Conservation (phyloP, 92 coral and sea anemone species). For the Epizoanthus stellaris region DNA sequence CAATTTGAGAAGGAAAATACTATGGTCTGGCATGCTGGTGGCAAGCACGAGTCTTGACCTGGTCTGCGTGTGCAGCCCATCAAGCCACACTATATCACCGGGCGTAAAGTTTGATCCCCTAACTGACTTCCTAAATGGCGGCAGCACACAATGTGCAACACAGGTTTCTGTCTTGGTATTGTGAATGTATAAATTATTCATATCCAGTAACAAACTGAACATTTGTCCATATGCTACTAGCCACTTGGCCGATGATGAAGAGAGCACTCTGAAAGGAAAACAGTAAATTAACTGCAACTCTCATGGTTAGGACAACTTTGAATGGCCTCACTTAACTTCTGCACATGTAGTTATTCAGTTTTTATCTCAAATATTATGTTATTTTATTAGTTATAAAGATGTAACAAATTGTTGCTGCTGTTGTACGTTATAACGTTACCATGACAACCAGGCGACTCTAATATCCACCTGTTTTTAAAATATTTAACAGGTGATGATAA, state of each 20-base stretch:
- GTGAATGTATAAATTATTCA: constrained; percentile 69
- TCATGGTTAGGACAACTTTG: no score
- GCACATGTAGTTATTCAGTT: no score
- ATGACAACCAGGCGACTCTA: no score
- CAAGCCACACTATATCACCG: constrained; percentile 76
- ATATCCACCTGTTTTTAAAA: no score
- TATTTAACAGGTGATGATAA: no score
- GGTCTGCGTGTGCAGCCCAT: constrained; percentile 53
- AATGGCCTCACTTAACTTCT: no score
- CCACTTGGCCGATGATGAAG: constrained; percentile 77
- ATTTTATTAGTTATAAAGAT: no score
- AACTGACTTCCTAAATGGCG: constrained; percentile 78
- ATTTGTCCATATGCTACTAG: constrained; percentile 87
- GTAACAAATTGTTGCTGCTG: no score
- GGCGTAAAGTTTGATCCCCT: constrained; percentile 88
- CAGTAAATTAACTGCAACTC: not conserved
- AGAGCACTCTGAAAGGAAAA: constrained; percentile 68
- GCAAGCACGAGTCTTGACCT: constrained; percentile 70
- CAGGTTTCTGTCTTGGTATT: constrained; percentile 76
- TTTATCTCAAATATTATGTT: no score
- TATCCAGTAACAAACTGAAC: constrained; percentile 79
- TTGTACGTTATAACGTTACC: no score
- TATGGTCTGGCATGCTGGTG: constrained; percentile 92
- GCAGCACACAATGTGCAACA: constrained; percentile 71
- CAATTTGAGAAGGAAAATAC: constrained; percentile 71